These are phyloP conservation scores for Uropsilus gracilis DNA, from an alignment of 2,113 vertebrate genomes.

Conservation along the genomic window DNA sequence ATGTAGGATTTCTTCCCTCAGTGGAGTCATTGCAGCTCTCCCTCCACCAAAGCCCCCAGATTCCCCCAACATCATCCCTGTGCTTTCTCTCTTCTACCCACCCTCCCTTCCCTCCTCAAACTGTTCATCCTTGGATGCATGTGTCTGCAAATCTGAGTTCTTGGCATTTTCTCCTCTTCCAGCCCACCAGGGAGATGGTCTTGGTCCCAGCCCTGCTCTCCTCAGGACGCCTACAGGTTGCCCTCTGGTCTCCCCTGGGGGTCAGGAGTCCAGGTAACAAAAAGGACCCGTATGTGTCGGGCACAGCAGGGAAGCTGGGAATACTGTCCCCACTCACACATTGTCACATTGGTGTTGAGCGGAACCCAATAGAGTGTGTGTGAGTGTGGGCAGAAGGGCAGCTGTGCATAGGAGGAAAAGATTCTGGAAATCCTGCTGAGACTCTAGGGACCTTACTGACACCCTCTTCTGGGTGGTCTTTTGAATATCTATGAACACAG, in stretches of 20 bases:
- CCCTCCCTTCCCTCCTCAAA: too few relatives aligned
- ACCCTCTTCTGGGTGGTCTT: neutral
- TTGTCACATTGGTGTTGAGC: neutral
- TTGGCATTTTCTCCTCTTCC: too few relatives aligned
- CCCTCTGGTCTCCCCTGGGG: neutral
- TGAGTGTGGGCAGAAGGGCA: neutral
- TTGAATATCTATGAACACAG: neutral
- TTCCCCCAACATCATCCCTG: too few relatives aligned
- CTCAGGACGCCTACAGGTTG: too few relatives aligned
- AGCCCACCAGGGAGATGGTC: too few relatives aligned
- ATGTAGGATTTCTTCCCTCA: too few relatives aligned
- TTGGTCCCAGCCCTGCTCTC: too few relatives aligned
- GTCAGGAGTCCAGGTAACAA: neutral
- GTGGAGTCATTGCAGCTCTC: too few relatives aligned
- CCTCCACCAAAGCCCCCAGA: too few relatives aligned
- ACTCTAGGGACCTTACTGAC: neutral
- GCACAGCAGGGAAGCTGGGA: neutral
- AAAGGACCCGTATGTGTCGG: neutral
- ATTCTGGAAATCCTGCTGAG: neutral
- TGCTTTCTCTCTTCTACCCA: too few relatives aligned
- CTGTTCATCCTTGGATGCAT: too few relatives aligned
- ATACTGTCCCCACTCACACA: neutral
- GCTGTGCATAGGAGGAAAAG: neutral
- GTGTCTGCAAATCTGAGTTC: too few relatives aligned
- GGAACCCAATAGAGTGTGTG: neutral